Base-by-base conservation (phyloP, 2,797 vertebrate species). In the Tapirus indicus region DNA sequence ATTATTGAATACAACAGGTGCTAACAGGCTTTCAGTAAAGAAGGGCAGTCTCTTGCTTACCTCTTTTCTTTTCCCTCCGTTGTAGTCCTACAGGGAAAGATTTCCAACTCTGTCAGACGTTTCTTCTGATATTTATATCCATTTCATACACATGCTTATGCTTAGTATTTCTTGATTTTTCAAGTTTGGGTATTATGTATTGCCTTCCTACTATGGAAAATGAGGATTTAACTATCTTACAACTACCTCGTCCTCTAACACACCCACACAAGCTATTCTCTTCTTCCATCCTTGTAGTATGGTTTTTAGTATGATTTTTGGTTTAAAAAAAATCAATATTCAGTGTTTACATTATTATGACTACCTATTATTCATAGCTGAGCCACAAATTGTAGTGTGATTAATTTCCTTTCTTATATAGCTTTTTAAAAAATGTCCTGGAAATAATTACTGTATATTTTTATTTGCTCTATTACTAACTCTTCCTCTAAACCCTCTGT, bases 171-270 rank as follows among this genome's bases (percentile, higher is more conserved):
- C 27, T 77, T 79, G 20, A 17, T 68, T 64, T 95, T 93, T 94
- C 35, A 47, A 38, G 23, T 32, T 64, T 41, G 47, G n/a, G 35
- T 49, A 71, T 64, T 87, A 62, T 20, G n/a, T 75, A 56, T 90
- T 79, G 52, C 96, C 32, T 94, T 93, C 38, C 32, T 56, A 27
- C 27, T 69, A 25, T 58, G 17, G 64, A 93, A 60, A 88, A 93
- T 66, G 64, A 83, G 62, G 41, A 74, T 27, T 38, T 88, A 82
- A 47, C 56, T 85, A 56, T 41, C 54, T 64, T 80, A 88, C 0
- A 54, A 14, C 7, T 14, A 44, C 7, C 14, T 6, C 3, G 41
- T 1, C 5, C 38, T 13, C 17, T 69, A 74, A 12, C 9, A 83
- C 12, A 47, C 54, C 8, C 41, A 84, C 17, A 60, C 3, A 47